A percentile compares a stretch with the other conserved stretches of the same genome.
phyloP scores from a whole-genome alignment of 2,888 invertebrate species.

The Endomychus coccineus region DNA sequence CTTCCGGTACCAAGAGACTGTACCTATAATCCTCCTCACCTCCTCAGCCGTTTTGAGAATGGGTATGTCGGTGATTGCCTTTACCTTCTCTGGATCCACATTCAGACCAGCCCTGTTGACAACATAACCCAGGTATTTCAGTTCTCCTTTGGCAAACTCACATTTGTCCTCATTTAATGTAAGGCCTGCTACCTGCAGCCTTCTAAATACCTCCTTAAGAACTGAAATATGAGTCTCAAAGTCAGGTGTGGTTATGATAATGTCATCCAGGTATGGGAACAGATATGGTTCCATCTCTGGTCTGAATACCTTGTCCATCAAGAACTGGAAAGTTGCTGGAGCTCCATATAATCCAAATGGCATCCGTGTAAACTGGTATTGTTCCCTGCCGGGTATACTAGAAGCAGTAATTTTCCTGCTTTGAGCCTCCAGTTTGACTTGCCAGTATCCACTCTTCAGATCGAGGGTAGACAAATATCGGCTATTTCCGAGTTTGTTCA shows the following conservation, averaged over 20 bases:
- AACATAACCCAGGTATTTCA: conserved; percentile 11
- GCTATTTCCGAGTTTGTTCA: conserved; percentile 8
- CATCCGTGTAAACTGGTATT: conserved; percentile 9
- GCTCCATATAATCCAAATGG: conserved; percentile 11
- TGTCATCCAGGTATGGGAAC: conserved; percentile 7
- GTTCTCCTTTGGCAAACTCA: conserved; percentile 15
- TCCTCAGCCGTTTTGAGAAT: conserved; percentile 1
- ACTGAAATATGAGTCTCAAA: conserved; percentile 10
- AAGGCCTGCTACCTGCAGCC: conserved; percentile 12
- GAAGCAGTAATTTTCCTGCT: conserved; percentile 10
- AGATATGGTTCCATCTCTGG: conserved; percentile 15
- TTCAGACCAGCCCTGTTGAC: conserved; percentile 5
- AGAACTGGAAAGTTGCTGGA: conserved; percentile 11
- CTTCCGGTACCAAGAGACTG: neutral
- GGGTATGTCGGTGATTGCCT: conserved; percentile 4
- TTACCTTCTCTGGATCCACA: conserved; percentile 2
- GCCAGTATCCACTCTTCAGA: conserved; percentile 2
- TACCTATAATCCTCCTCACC: conserved; percentile 3
- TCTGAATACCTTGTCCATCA: conserved; percentile 7
- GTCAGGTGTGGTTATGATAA: conserved; percentile 8
- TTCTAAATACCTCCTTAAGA: conserved; percentile 12
- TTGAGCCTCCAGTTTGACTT: conserved; percentile 3
- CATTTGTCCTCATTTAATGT: conserved; percentile 10
- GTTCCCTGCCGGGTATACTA: conserved; percentile 10
- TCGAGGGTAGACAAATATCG: conserved; percentile 8